Conservation (phyloP, 37 sponge, comb jelly and placozoan species). For the Spongia lamella region DNA sequence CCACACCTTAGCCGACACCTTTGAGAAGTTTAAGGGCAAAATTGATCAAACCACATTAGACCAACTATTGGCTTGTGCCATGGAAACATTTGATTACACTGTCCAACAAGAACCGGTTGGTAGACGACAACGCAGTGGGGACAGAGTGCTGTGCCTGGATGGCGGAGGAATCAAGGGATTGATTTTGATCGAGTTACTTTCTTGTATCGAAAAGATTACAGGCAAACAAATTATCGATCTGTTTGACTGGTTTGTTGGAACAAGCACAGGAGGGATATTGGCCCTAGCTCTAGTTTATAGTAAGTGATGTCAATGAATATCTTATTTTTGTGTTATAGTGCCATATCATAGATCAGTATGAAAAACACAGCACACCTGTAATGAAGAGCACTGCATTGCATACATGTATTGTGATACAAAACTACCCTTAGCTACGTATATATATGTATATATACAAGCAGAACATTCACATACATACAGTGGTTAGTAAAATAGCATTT, state of each 20-base stretch:
- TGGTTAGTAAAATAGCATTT: too few relatives aligned
- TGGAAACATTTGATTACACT: background rate
- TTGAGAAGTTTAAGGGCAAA: too few relatives aligned
- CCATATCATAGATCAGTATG: too few relatives aligned
- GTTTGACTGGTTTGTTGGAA: slow-evolving; percentile 76
- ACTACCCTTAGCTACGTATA: too few relatives aligned
- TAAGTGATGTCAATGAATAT: slow-evolving; percentile 13
- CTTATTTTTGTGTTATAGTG: too few relatives aligned
- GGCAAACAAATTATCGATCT: slow-evolving; percentile 37
- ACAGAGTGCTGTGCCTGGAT: slow-evolving; percentile 56
- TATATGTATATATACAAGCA: too few relatives aligned
- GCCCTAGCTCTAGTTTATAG: slow-evolving; percentile 59
- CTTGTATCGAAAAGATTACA: slow-evolving; percentile 42
- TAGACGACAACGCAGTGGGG: slow-evolving; percentile 1
- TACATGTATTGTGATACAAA: too few relatives aligned
- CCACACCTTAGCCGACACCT: background rate
- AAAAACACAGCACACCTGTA: too few relatives aligned
- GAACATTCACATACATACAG: too few relatives aligned
- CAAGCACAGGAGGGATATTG: slow-evolving; percentile 60
- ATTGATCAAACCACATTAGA: too few relatives aligned
- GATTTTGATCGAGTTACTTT: slow-evolving; percentile 53
- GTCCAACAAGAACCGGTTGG: background rate
- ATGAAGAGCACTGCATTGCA: too few relatives aligned
- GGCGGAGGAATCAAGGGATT: slow-evolving; percentile 66
- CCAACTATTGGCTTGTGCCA: background rate